Base-by-base conservation (phyloP, 1,140 invertebrate genomes). In the Drusus annulatus region DNA sequence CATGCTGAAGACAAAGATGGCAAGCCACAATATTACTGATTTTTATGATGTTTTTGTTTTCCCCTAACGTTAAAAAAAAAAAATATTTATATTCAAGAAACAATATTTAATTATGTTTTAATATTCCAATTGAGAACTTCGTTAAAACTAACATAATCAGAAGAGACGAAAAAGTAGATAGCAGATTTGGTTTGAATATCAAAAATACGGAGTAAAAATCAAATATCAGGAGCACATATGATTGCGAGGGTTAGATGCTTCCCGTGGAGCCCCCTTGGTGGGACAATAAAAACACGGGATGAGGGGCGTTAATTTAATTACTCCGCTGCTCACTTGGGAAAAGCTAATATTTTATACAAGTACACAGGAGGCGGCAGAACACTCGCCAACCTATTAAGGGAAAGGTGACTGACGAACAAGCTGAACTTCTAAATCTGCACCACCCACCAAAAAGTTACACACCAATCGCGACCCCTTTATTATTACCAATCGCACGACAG, bases 261-360 rank as follows among this genome's bases (percentile, higher is more conserved):
- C 62, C 76, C 76, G 21, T 51, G 19, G 76, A 51, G 76, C 73
- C 63, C 60, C 77, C 19, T 58, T 21, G 15, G 74, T n/a, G 78
- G 82, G 82, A 81, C 82, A 83, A 83, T 83, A 83, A 83, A 83
- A 83, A 81, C 77, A 81, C 60, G 88, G 87, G 88, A 88, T 85
- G 81, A 86, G 86, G 86, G 86, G 86, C 88, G 88, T 89, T 89
- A 90, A 90, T 89, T 89, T 89, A 90, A 90, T 90, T 90, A 89
- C 84, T 84, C 84, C 80, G 79, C 76, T 76, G 84, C 87, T 87
- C 89, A 87, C 87, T 81, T 84, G 88, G 86, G 89, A 87, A 84
- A 84, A 85, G 84, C 88, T 88, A 89, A 89, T 89, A 88, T 87
- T 87, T 84, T 81, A 80, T 81, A 83, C 50, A 54, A 60, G 78